A percentile compares a stretch with the other conserved stretches of the same genome.
phyloP scores from a whole-genome alignment of 2,888 invertebrate species.

The Lithophane leautieri region DNA sequence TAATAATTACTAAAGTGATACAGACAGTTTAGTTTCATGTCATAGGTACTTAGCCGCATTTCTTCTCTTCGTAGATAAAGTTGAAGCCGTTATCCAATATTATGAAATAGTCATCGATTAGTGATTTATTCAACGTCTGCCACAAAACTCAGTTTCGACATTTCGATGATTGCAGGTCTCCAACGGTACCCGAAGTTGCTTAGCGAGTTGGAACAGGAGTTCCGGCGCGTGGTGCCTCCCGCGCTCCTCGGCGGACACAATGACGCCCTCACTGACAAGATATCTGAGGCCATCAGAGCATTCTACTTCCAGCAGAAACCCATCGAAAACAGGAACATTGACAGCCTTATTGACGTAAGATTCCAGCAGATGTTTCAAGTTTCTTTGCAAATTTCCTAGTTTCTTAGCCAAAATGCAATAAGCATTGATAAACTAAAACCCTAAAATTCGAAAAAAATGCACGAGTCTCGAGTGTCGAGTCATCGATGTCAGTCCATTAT shows the following conservation, averaged over 20 bases:
- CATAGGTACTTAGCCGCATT: no score
- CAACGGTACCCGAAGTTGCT: conserved; percentile 90
- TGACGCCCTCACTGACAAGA: conserved; percentile 74
- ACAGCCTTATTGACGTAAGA: conserved; percentile 90
- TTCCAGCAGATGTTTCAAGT: not conserved
- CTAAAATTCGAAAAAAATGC: not conserved
- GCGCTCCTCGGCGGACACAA: conserved; percentile 84
- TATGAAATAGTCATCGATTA: not conserved
- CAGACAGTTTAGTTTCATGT: not conserved
- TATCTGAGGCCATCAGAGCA: conserved; percentile 88
- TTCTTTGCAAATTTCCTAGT: not conserved
- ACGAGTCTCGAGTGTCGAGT: no score
- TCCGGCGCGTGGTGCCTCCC: conserved; percentile 90
- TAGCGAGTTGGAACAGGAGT: conserved; percentile 89
- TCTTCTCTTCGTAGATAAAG: not conserved
- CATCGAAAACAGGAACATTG: conserved; percentile 88
- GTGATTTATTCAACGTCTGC: not conserved
- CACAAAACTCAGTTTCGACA: not conserved
- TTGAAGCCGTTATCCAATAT: not conserved
- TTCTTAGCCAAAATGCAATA: not conserved
- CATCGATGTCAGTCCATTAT: no score
- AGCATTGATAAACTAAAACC: not conserved
- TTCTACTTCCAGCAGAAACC: conserved; percentile 91
- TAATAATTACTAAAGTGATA: not conserved
- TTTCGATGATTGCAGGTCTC: conserved; percentile 82